Percentiles rank a stretch among this genome's conserved stretches.
Conservation (phyloP, 2,888 invertebrate genomes). For the Melieria picta region DNA sequence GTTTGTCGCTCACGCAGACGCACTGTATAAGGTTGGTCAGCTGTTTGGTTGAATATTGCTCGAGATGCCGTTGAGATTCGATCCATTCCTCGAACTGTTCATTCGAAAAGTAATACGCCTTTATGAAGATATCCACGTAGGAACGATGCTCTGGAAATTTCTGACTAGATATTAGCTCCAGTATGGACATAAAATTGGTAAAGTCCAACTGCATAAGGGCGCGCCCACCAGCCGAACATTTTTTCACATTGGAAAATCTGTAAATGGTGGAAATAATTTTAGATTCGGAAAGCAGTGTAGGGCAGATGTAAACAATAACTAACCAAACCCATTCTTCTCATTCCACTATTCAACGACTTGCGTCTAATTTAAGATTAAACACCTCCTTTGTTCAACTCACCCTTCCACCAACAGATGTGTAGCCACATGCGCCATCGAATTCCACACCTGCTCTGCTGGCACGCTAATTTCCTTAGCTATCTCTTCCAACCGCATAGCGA, state of each 20-base stretch:
- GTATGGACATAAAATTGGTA: constrained; percentile 89
- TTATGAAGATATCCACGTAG: constrained; percentile 94
- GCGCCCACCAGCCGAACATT: constrained; percentile 95
- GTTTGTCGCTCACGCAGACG: constrained; percentile 88
- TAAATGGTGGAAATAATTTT: not conserved
- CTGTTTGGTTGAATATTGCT: constrained; percentile 91
- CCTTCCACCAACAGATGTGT: constrained; percentile 93
- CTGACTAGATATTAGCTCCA: constrained; percentile 85
- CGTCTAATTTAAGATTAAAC: not conserved
- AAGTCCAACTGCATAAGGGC: constrained; percentile 98
- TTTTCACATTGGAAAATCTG: constrained; percentile 86
- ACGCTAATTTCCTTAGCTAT: constrained; percentile 77
- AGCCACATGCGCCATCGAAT: constrained; percentile 85
- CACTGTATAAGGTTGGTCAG: constrained; percentile 84
- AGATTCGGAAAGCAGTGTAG: not conserved
- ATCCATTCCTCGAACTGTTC: constrained; percentile 90
- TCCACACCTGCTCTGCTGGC: constrained; percentile 82
- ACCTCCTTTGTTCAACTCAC: constrained; percentile 59
- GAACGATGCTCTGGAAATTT: constrained; percentile 88
- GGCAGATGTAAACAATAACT: too few species aligned
- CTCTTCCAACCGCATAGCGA: constrained; percentile 81
- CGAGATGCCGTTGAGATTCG: constrained; percentile 82
- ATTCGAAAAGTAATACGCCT: constrained; percentile 94
- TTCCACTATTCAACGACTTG: not conserved
- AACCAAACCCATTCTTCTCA: too few species aligned